Evolutionary conservation across 2,113 vertebrate species (phyloP).

Genomic region (Neodontobutis hainanensis): DNA sequence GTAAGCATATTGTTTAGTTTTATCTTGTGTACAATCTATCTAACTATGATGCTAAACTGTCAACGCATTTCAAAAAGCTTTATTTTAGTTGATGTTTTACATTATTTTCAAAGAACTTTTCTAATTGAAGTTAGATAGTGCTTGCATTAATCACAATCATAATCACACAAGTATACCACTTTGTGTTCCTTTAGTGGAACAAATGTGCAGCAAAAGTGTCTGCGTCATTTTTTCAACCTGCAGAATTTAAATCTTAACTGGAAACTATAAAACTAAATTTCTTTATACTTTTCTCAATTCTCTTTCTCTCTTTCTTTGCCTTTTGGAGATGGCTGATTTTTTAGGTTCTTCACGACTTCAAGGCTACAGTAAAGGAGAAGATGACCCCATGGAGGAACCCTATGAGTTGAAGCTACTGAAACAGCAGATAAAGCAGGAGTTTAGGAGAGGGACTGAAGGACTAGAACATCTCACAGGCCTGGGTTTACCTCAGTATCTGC

Average conservation of each 20-base stretch:
- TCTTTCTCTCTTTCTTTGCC: constrained; percentile 38
- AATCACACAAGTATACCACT: too few species aligned
- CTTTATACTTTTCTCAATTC: background rate
- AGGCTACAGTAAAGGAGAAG: constrained; percentile 91
- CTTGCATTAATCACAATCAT: too few species aligned
- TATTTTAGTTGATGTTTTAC: too few species aligned
- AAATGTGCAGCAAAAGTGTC: too few species aligned
- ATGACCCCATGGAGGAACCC: constrained; percentile 97
- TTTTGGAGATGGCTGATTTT: constrained; percentile 78
- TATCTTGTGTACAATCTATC: background rate
- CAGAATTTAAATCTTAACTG: too few species aligned
- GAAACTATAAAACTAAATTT: too few species aligned
- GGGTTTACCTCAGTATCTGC: constrained; percentile 91
- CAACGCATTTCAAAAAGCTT: too few species aligned
- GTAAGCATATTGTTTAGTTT: constrained; percentile 68
- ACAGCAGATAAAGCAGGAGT: constrained; percentile 98
- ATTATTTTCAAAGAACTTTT: too few species aligned
- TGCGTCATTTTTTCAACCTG: too few species aligned
- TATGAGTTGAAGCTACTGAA: constrained; percentile 97
- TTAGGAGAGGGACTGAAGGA: constrained; percentile 91
- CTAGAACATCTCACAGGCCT: constrained; percentile 91
- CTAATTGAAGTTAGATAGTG: too few species aligned
- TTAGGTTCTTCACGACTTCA: constrained; percentile 86
- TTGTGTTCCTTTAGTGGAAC: too few species aligned
- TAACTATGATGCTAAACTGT: too few species aligned